Evolutionary conservation across 2,113 vertebrate species (phyloP).

Genomic region (Varanus salvator): DNA sequence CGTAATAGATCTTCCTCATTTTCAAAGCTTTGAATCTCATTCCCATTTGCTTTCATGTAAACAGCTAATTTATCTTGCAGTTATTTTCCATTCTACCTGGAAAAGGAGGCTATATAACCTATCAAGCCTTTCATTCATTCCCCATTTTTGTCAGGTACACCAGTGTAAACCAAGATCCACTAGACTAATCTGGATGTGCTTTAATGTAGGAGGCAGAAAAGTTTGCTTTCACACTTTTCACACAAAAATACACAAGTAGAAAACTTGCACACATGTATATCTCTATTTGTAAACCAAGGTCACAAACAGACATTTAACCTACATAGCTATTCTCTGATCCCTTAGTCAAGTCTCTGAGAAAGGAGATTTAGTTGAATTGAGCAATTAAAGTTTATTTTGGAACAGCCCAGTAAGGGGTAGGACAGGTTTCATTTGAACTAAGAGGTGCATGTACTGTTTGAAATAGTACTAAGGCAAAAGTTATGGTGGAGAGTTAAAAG

Average conservation of each 20-base stretch:
- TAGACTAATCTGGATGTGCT: background rate
- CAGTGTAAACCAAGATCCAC: background rate
- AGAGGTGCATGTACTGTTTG: slow-evolving; percentile 1
- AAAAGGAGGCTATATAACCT: background rate
- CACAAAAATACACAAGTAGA: background rate
- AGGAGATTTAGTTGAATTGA: slow-evolving; percentile 59
- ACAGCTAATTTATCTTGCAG: background rate
- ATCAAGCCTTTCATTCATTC: background rate
- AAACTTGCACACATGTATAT: background rate
- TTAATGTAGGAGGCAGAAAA: background rate
- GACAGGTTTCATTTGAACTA: slow-evolving; percentile 65
- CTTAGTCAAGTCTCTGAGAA: slow-evolving; percentile 11
- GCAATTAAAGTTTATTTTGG: slow-evolving; percentile 63
- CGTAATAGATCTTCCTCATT: background rate
- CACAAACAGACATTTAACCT: slow-evolving; percentile 27
- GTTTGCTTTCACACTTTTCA: background rate
- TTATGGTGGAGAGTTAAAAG: slow-evolving; percentile 44
- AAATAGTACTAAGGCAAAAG: background rate
- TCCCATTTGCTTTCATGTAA: background rate
- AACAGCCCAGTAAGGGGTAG: slow-evolving; percentile 52
- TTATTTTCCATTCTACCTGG: background rate
- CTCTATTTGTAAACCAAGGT: slow-evolving; percentile 14
- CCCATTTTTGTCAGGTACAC: background rate
- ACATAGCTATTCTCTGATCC: slow-evolving; percentile 60
- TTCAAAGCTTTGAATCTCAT: background rate